These are phyloP conservation scores for Drosophila peninsularis DNA, from an alignment of 2,888 invertebrate species.

Conservation along the genomic window DNA sequence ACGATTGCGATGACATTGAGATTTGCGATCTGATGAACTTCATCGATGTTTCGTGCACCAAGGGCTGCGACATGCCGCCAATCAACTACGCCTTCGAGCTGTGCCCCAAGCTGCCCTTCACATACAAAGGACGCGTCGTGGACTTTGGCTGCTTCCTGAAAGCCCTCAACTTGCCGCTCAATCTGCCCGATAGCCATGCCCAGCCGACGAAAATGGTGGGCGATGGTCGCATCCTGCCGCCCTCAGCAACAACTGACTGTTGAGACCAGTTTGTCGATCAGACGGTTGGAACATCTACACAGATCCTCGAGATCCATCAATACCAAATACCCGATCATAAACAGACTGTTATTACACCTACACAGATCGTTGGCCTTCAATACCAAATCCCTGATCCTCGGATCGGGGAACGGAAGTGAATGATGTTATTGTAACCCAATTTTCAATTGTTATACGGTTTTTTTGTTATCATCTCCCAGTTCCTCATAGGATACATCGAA, in stretches of 20 bases:
- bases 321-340: background rate
- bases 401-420: background rate
- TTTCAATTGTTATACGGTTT: slow-evolving; percentile 19
- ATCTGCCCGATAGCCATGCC: slow-evolving; percentile 28
- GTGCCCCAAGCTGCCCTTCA: slow-evolving; percentile 82
- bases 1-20: slow-evolving; percentile 88
- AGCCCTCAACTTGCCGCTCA: slow-evolving; percentile 72
- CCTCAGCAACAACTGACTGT: slow-evolving; percentile 20
- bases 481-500: slow-evolving; percentile 22
- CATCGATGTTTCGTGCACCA: slow-evolving; percentile 87
- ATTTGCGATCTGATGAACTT: slow-evolving; percentile 90
- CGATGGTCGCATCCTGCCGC: slow-evolving; percentile 42
- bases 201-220: slow-evolving; percentile 31
- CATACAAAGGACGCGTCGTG: slow-evolving; percentile 80
- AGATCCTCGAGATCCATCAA: background rate
- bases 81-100: slow-evolving; percentile 83
- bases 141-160: slow-evolving; percentile 82
- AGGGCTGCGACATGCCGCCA: slow-evolving; percentile 80
- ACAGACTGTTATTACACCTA: slow-evolving; percentile 1
- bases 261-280: background rate
- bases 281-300: too few species aligned
- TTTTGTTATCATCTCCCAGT: slow-evolving; percentile 1
- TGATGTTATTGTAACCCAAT: slow-evolving; percentile 5
- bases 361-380: background rate
- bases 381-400: background rate